Conservation (phyloP, 2,113 vertebrate species). For the Elaphurus davidianus region DNA sequence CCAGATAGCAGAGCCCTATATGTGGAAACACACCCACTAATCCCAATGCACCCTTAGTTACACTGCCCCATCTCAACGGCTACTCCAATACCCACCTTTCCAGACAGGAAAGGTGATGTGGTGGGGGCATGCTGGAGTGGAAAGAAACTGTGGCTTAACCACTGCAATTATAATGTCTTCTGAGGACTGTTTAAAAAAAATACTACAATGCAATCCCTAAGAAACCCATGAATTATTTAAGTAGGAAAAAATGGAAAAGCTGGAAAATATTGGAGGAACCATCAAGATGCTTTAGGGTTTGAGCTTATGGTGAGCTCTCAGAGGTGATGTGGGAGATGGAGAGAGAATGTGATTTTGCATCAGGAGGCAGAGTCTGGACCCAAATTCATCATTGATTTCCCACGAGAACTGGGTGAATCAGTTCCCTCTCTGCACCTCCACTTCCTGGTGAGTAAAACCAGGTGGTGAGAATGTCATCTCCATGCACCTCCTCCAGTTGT, state of each 20-base stretch:
- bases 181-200: not conserved
- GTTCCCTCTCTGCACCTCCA: not conserved
- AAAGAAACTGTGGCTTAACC: not conserved
- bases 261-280: fast-evolving
- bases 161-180: not conserved
- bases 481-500: not conserved
- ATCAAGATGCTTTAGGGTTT: fast-evolving
- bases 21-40: not conserved
- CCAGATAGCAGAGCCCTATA: not conserved
- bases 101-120: not conserved
- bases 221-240: not conserved
- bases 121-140: fast-evolving
- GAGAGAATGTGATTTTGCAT: not conserved
- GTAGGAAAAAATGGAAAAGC: not conserved
- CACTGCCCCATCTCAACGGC: fast-evolving
- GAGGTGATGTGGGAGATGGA: fast-evolving
- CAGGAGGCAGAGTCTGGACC: not conserved
- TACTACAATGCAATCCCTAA: fast-evolving
- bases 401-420: fast-evolving
- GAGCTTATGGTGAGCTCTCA: fast-evolving
- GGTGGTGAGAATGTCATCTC: not conserved
- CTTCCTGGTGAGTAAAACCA: not conserved
- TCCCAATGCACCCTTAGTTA: not conserved
- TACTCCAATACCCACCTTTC: fast-evolving
- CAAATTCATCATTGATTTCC: no score